These are phyloP conservation scores for Craseonycteris thonglongyai DNA, from an alignment of 2,113 vertebrate species.

Conservation along the genomic window DNA sequence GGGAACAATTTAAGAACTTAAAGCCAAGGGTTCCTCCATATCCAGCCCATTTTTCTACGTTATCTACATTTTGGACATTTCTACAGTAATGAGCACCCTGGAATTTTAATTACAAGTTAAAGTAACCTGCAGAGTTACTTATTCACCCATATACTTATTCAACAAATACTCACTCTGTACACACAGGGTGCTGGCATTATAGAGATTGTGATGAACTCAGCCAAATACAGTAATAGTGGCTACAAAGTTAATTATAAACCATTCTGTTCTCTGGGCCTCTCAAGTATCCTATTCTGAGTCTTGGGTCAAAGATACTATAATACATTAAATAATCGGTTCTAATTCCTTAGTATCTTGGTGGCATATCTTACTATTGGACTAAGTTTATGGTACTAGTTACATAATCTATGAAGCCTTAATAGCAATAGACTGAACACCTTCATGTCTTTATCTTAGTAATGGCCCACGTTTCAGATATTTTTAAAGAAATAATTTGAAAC, in stretches of 20 bases:
- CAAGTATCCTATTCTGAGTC: neutral
- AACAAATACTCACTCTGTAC: neutral
- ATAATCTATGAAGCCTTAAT: neutral
- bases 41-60: neutral
- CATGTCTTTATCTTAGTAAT: neutral
- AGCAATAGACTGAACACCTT: neutral
- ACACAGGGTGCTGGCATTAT: neutral
- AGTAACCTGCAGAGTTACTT: neutral
- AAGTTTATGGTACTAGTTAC: neutral
- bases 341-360: neutral
- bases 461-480: neutral
- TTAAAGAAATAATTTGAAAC: neutral
- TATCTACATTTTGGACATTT: neutral
- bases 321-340: neutral
- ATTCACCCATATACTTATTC: neutral
- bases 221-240: neutral
- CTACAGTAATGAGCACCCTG: neutral
- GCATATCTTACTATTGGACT: neutral
- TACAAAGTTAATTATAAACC: neutral
- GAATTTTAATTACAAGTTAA: conserved; percentile 21
- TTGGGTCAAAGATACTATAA: neutral
- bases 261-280: neutral
- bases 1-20: neutral
- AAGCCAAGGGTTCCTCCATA: neutral
- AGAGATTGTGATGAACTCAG: neutral